Conservation (phyloP, 2,113 vertebrate genomes). For the Probosciger aterrimus region DNA sequence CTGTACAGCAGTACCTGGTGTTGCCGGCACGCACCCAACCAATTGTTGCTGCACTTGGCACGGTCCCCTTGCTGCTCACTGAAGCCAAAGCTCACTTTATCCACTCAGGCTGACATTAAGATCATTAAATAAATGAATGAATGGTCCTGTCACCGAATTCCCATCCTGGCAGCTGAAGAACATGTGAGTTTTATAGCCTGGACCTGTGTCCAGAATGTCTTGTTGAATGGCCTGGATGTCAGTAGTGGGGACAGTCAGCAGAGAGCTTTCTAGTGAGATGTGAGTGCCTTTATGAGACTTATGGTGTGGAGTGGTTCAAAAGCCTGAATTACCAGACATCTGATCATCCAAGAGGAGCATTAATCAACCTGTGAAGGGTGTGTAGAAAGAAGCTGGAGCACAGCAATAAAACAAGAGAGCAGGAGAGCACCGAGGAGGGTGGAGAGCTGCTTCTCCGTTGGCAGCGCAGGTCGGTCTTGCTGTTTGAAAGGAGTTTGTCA, state of each 20-base stretch:
- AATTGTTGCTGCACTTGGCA: not conserved
- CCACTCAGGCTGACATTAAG: not conserved
- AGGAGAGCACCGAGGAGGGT: fast-evolving
- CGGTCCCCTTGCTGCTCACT: not conserved
- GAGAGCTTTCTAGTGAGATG: conserved; percentile 16
- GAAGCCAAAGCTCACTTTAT: conserved; percentile 33
- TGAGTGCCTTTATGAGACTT: not conserved
- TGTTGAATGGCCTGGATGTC: not conserved
- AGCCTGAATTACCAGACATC: not conserved
- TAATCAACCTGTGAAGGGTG: not conserved
- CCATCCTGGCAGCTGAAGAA: not conserved
- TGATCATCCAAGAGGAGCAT: not conserved
- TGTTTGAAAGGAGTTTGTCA: not conserved
- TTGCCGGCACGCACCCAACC: not conserved
- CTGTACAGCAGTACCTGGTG: not conserved
- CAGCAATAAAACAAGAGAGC: not conserved
- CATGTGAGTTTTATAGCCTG: not conserved
- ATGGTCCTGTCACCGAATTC: conserved; percentile 32
- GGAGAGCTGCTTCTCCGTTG: not conserved
- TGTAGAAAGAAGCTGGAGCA: not conserved
- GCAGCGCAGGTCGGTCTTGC: not conserved
- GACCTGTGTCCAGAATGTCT: conserved; percentile 1
- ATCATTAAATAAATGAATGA: conserved; percentile 36
- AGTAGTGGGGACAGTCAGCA: not conserved
- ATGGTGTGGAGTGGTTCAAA: not conserved